Evolutionary conservation across 2,113 vertebrate species (phyloP).

Genomic region (Opisthocomus hoazin): DNA sequence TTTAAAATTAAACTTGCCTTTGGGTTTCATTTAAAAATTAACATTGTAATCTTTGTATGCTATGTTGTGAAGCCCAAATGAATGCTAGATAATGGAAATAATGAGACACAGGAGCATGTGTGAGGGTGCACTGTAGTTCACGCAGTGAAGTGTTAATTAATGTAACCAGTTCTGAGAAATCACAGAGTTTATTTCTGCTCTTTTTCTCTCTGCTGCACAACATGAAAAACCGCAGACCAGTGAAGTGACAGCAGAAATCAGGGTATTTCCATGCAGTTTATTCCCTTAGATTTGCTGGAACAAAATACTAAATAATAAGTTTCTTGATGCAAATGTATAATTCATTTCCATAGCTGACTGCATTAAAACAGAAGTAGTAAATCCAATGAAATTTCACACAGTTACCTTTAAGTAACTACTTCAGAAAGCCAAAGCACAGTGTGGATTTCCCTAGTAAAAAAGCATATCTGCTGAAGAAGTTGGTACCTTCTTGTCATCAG

Average conservation of each 20-base stretch:
- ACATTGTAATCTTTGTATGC: not conserved
- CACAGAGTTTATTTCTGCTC: not conserved
- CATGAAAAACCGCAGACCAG: not conserved
- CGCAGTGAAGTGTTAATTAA: not conserved
- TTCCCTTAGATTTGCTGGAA: not conserved
- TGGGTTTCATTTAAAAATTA: conserved; percentile 58
- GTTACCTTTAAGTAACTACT: not conserved
- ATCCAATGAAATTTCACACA: not conserved
- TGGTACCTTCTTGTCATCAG: not conserved
- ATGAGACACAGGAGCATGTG: not conserved
- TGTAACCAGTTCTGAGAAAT: not conserved
- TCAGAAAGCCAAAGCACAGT: not conserved
- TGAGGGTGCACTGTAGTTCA: not conserved
- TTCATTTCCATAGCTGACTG: not conserved
- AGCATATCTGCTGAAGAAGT: not conserved
- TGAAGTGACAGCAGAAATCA: not conserved
- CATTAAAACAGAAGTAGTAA: not conserved
- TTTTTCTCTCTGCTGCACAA: not conserved
- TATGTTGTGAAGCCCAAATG: conserved; percentile 1
- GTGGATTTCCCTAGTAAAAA: not conserved
- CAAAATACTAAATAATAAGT: not conserved
- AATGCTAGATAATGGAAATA: conserved; percentile 2
- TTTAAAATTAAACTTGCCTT: conserved; percentile 27
- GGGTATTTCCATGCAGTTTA: not conserved
- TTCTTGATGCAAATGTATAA: not conserved